Conservation (phyloP, 1,140 invertebrate genomes). For the Drosophila tani region DNA sequence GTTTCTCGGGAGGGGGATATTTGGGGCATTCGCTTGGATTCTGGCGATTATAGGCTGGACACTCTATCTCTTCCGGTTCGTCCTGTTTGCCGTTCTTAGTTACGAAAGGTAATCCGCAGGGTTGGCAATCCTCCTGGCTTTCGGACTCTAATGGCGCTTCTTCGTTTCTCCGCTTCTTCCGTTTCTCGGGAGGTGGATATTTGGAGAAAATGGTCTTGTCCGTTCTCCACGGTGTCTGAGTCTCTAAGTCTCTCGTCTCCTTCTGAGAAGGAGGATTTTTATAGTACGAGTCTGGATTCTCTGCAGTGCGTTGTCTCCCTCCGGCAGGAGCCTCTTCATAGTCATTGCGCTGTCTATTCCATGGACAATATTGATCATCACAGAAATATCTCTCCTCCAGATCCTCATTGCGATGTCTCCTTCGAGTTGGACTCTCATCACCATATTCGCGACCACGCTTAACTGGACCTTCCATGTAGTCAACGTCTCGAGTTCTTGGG, state of each 20-base stretch:
- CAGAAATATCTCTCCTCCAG: background rate
- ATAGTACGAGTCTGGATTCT: conserved; percentile 7
- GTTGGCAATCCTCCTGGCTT: background rate
- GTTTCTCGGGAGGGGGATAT: no score
- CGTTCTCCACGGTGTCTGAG: no score
- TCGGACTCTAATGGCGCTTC: background rate
- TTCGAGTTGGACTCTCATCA: background rate
- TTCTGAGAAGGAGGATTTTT: background rate
- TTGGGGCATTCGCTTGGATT: background rate
- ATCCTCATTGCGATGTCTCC: background rate
- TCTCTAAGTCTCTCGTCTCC: background rate
- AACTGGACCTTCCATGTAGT: background rate
- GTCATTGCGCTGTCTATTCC: no score
- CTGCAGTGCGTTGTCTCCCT: background rate
- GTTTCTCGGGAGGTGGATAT: no score
- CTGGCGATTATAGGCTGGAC: background rate
- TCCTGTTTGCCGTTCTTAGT: background rate
- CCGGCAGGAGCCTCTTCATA: no score
- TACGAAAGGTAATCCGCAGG: no score
- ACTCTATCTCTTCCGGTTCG: background rate
- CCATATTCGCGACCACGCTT: background rate
- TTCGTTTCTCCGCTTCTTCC: background rate
- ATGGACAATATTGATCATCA: background rate
- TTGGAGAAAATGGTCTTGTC: background rate
- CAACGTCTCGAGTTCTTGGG: background rate